phyloP scores from a whole-genome alignment of 2,888 invertebrate species.

The Strigamia crassipes region DNA sequence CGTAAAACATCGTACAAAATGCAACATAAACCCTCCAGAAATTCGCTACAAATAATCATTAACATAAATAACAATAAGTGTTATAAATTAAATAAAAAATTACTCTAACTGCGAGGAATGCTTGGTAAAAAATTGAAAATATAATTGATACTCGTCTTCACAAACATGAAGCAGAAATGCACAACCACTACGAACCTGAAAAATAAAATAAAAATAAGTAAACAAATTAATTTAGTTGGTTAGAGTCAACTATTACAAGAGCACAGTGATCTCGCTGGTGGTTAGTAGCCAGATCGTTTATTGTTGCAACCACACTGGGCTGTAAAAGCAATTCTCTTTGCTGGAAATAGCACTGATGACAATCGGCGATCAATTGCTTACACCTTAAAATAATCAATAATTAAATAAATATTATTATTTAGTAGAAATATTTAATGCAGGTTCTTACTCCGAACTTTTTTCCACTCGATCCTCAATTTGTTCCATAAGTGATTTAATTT shows the following conservation, averaged over 20 bases:
- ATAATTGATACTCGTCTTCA: conserved; percentile 90
- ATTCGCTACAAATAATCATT: conserved; percentile 59
- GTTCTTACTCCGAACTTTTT: conserved; percentile 70
- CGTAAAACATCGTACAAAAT: conserved; percentile 88
- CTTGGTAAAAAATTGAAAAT: conserved; percentile 83
- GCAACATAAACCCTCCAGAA: conserved; percentile 82
- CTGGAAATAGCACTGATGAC: conserved; percentile 80
- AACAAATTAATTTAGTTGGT: neutral
- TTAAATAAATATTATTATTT: too few relatives aligned
- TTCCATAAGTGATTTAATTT: conserved; percentile 77
- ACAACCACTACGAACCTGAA: conserved; percentile 74
- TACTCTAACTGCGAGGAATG: conserved; percentile 70
- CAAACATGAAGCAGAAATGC: conserved; percentile 90
- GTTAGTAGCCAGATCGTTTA: conserved; percentile 68
- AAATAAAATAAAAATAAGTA: neutral
- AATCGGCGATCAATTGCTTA: conserved; percentile 73
- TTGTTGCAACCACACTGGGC: conserved; percentile 72
- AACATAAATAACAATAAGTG: too few relatives aligned
- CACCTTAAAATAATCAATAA: conserved; percentile 69
- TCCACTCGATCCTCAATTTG: conserved; percentile 79
- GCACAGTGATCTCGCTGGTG: conserved; percentile 75
- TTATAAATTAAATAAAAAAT: conserved; percentile 54
- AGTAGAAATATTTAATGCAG: conserved; percentile 28
- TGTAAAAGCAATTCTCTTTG: conserved; percentile 73
- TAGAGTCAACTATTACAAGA: conserved; percentile 62